phyloP scores from a whole-genome alignment of 2,113 vertebrate genomes.

The Ancistrus triradiatus region DNA sequence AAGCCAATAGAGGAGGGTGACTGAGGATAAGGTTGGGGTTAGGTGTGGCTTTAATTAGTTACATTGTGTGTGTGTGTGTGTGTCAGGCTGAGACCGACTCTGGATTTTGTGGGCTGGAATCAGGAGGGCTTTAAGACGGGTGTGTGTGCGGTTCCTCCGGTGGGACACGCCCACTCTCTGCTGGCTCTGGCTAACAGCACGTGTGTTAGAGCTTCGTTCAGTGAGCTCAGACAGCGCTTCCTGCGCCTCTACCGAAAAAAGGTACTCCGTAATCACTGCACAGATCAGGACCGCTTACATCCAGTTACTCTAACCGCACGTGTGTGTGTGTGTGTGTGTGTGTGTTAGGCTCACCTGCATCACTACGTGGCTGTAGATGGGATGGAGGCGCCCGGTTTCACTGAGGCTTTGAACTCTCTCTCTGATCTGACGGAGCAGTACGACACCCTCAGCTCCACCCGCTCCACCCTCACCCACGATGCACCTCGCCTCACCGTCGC shows the following conservation, averaged over 20 bases:
- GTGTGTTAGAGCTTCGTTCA: constrained; percentile 83
- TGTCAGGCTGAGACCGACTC: constrained; percentile 79
- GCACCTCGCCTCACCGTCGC: constrained; percentile 76
- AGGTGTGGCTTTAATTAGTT: no score
- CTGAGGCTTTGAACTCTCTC: constrained; percentile 79
- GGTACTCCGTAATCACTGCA: constrained; percentile 58
- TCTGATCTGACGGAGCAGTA: constrained; percentile 86
- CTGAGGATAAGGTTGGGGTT: no score
- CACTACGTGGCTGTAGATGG: constrained; percentile 89
- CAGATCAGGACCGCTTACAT: no score
- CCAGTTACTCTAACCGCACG: no score
- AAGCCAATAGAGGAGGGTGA: no score
- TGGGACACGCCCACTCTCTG: constrained; percentile 85
- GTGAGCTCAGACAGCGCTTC: constrained; percentile 81
- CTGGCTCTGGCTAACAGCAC: constrained; percentile 92
- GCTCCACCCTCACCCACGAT: constrained; percentile 54
- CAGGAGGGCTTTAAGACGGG: constrained; percentile 97
- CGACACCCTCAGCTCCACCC: constrained; percentile 73
- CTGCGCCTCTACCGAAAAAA: constrained; percentile 87
- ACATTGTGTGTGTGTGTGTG: no score
- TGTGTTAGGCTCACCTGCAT: constrained; percentile 95
- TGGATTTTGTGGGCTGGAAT: constrained; percentile 92
- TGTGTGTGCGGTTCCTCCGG: constrained; percentile 88
- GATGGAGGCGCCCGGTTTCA: constrained; percentile 84
- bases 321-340: no score